Evolutionary conservation across 2,113 vertebrate genomes (phyloP).

Genomic region (Xiphophorus maculatus): DNA sequence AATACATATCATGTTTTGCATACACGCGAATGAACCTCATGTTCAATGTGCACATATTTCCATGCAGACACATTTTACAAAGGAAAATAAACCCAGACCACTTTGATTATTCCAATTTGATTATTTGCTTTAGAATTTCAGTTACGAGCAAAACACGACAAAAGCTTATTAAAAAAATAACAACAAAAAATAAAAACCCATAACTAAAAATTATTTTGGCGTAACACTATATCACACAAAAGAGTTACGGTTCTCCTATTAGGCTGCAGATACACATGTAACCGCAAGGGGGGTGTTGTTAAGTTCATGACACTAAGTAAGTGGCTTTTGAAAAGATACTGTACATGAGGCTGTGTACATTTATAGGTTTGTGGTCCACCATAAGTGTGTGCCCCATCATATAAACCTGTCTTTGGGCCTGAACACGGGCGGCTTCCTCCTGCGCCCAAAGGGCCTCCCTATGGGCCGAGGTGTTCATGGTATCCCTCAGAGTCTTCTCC

Average conservation of each 20-base stretch:
- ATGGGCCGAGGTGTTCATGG: constrained; percentile 77
- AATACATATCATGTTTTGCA: constrained; percentile 23
- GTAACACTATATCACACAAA: neutral
- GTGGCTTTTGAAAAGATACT: neutral
- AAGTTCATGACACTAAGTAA: constrained; percentile 3
- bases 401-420: constrained; percentile 77
- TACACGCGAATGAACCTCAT: constrained; percentile 30
- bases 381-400: constrained; percentile 10
- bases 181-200: neutral
- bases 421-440: constrained; percentile 70
- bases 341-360: neutral
- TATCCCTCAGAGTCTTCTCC: constrained; percentile 78
- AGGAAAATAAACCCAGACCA: constrained; percentile 11
- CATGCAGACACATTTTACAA: constrained; percentile 13
- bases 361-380: neutral
- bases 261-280: constrained; percentile 13
- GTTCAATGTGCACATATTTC: constrained; percentile 37
- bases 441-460: constrained; percentile 78
- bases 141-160: constrained; percentile 5
- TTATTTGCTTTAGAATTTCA: constrained; percentile 29
- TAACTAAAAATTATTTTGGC: neutral
- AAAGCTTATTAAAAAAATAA: constrained; percentile 8
- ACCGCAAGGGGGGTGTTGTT: constrained; percentile 64
- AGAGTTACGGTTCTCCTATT: neutral
- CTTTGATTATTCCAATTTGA: constrained; percentile 7